These are phyloP conservation scores for Pollenia amentaria DNA, from an alignment of 2,888 invertebrate genomes.

Conservation along the genomic window DNA sequence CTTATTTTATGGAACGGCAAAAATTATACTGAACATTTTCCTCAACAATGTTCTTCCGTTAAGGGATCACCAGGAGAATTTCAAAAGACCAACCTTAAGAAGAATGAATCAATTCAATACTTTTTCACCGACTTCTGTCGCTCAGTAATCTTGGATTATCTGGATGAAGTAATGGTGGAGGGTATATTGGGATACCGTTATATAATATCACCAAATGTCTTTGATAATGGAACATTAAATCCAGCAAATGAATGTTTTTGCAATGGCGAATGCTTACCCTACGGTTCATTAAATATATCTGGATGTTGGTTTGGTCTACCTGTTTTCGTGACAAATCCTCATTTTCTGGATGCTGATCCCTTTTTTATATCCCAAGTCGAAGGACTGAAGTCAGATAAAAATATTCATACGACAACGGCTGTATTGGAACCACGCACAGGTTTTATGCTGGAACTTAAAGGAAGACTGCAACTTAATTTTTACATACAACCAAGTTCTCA, in stretches of 20 bases:
- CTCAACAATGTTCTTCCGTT: conserved; percentile 86
- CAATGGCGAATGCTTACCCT: conserved; percentile 88
- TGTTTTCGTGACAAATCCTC: conserved; percentile 92
- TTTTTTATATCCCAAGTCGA: conserved; percentile 87
- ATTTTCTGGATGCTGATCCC: conserved; percentile 91
- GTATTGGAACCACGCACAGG: conserved; percentile 91
- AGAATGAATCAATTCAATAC: conserved; percentile 86
- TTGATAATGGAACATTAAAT: conserved; percentile 88
- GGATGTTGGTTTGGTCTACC: conserved; percentile 92
- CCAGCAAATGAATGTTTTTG: conserved; percentile 89
- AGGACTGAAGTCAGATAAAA: conserved; percentile 89
- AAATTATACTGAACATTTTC: conserved; percentile 85
- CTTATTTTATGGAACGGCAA: conserved; percentile 90
- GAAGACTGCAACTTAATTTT: conserved; percentile 91
- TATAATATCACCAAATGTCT: conserved; percentile 86
- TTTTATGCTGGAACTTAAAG: conserved; percentile 89
- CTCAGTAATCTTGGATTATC: conserved; percentile 87
- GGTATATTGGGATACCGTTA: conserved; percentile 89
- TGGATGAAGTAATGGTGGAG: conserved; percentile 85
- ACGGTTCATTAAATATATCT: conserved; percentile 90
- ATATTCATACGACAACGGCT: conserved; percentile 90
- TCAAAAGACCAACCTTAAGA: conserved; percentile 88
- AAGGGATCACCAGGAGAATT: conserved; percentile 92
- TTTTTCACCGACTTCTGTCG: conserved; percentile 92
- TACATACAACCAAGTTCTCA: conserved; percentile 87